Base-by-base conservation (phyloP, 53 echinoderm and acorn worm genomes). In the Holothuria leucospilota region DNA sequence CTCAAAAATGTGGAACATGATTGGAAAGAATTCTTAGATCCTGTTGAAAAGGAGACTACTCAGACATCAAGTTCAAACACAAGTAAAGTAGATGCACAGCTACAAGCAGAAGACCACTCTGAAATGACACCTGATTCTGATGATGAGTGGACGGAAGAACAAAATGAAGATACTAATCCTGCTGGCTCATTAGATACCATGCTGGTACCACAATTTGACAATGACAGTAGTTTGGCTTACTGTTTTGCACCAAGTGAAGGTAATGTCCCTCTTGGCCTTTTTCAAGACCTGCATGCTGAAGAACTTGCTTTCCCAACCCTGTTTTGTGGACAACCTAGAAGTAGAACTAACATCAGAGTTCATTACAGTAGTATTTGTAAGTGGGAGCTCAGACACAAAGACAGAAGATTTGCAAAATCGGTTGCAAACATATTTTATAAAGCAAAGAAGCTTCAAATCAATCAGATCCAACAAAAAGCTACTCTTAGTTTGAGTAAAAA, bases 121-220 rank as follows among this genome's bases (percentile, higher is more conserved):
- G 46, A 59, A 28, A 69, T 29, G 21, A 51, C 69, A 38, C 84
- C 78, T 40, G 79, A 77, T 71, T 85, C 75, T 53, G 89, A 84
- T 40, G 78, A 84, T 58, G 66, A 65, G 26, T 89, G 84, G 89
- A 89, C 62, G 41, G 89, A 89, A 84, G 49, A 21, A 60, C 63
- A 74, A 29, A 62, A 84, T 15, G 61, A 60, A 41, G 81, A 68
- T 29, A 11, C 13, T 63, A 59, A 23, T 30, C 85, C 89, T 52
- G 65, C 58, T 65, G 78, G 89, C 25, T 39, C 27, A 25, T 61
- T 64, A 18, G 85, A 89, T 53, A 89, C 89, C 20, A 77, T 85
- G 85, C 34, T 89, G 38, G 24, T 59, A 41, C 30, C 77, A 15
- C 13, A 79, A 14, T 79, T 79, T 59, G 38, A 2, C 13, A 2